phyloP scores from a whole-genome alignment of 2,888 invertebrate genomes.

The Hyles lineata region DNA sequence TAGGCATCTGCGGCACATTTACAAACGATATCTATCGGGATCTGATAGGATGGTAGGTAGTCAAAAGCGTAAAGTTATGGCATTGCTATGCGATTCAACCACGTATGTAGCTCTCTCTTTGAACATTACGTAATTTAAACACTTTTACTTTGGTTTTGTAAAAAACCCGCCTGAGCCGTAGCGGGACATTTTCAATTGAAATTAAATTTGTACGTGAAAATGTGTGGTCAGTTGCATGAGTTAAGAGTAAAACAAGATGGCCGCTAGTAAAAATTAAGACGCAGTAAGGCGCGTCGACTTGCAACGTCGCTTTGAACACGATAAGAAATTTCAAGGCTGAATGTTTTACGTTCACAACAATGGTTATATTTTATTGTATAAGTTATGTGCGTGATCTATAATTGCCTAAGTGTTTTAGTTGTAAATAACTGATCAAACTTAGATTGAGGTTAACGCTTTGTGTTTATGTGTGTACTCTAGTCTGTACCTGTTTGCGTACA shows the following conservation, averaged over 20 bases:
- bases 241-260: slow-evolving; percentile 75
- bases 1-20: slow-evolving; percentile 57
- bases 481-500: background rate
- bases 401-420: slow-evolving; percentile 46
- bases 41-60: background rate
- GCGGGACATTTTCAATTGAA: slow-evolving; percentile 2
- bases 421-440: slow-evolving; percentile 47
- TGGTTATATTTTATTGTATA: slow-evolving; percentile 41
- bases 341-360: slow-evolving; percentile 69
- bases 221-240: slow-evolving; percentile 19
- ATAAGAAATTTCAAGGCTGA: slow-evolving; percentile 83
- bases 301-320: slow-evolving; percentile 80
- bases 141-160: background rate
- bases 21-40: background rate
- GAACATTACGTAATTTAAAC: slow-evolving; percentile 53
- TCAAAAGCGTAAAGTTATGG: slow-evolving; percentile 43
- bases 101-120: slow-evolving; percentile 5
- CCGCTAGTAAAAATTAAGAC: slow-evolving; percentile 74
- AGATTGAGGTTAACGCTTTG: background rate
- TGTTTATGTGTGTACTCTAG: background rate
- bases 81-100: slow-evolving; percentile 55
- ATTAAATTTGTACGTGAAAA: slow-evolving; percentile 1
- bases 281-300: slow-evolving; percentile 75
- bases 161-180: background rate
- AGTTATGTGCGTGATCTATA: slow-evolving; percentile 23